phyloP scores from a whole-genome alignment of 92 coral and sea anemone species.

The Bergia sp. region DNA sequence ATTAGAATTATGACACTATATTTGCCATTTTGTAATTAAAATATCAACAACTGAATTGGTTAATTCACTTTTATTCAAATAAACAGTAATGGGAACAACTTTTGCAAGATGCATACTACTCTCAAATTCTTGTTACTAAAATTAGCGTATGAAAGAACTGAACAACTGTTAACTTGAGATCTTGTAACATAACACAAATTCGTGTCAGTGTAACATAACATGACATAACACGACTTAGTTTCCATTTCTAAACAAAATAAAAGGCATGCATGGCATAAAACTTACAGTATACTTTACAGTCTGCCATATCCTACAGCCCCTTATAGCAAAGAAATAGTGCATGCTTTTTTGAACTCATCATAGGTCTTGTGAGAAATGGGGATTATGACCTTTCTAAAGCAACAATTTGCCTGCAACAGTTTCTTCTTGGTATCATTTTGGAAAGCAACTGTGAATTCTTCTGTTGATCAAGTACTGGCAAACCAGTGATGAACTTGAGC shows the following conservation, averaged over 20 bases:
- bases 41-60: not conserved
- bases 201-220: no score
- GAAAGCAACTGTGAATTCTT: slow-evolving; percentile 22
- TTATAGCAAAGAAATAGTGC: slow-evolving; percentile 24
- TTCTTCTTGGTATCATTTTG: slow-evolving; percentile 13
- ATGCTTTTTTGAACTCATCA: slow-evolving; percentile 21
- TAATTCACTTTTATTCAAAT: not conserved
- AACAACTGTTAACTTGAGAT: no score
- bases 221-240: not conserved
- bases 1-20: not conserved
- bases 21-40: not conserved
- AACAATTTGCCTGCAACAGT: slow-evolving; percentile 42
- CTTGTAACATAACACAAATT: no score
- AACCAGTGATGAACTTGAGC: slow-evolving; percentile 31
- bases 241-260: not conserved
- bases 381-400: slow-evolving; percentile 36
- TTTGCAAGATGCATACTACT: not conserved
- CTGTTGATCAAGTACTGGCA: not conserved
- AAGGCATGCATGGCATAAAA: not conserved
- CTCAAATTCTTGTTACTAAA: no score
- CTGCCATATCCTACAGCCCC: slow-evolving; percentile 50
- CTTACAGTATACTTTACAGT: not conserved
- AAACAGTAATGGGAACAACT: not conserved
- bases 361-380: slow-evolving; percentile 39
- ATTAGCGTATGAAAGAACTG: no score